Evolutionary conservation across 1,140 invertebrate species (phyloP).

Genomic region (Euborellia annulipes): DNA sequence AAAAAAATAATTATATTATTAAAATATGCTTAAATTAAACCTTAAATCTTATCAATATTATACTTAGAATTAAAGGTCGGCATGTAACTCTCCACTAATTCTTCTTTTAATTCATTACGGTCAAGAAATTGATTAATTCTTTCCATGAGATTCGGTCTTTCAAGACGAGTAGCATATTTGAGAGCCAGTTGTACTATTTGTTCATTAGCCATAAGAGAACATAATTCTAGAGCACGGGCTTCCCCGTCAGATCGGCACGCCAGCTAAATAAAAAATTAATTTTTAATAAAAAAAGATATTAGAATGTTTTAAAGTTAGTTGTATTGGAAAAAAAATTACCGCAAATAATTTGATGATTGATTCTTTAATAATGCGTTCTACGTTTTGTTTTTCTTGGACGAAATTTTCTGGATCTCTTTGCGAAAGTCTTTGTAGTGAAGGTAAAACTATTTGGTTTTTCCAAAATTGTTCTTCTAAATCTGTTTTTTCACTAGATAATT

Average conservation of each 20-base stretch:
- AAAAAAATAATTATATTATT: too few species aligned
- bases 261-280: constrained; percentile 44
- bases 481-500: constrained; percentile 62
- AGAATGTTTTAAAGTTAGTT: constrained; percentile 7
- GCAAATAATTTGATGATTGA: constrained; percentile 81
- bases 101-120: constrained; percentile 15
- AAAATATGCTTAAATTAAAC: too few species aligned
- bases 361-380: constrained; percentile 48
- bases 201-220: constrained; percentile 60
- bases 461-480: constrained; percentile 62
- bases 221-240: constrained; percentile 69
- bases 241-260: constrained; percentile 71
- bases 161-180: constrained; percentile 66
- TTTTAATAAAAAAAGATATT: constrained; percentile 5
- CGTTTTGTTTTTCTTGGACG: constrained; percentile 33
- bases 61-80: too few species aligned
- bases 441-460: constrained; percentile 28
- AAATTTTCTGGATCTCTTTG: constrained; percentile 18
- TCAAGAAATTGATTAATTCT: constrained; percentile 37
- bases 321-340: constrained; percentile 27
- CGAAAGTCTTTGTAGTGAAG: constrained; percentile 8
- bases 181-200: constrained; percentile 67
- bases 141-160: constrained; percentile 59
- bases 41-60: too few species aligned
- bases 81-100: constrained; percentile 18